These are phyloP conservation scores for Otis tarda DNA, from an alignment of 2,113 vertebrate species.

Conservation along the genomic window DNA sequence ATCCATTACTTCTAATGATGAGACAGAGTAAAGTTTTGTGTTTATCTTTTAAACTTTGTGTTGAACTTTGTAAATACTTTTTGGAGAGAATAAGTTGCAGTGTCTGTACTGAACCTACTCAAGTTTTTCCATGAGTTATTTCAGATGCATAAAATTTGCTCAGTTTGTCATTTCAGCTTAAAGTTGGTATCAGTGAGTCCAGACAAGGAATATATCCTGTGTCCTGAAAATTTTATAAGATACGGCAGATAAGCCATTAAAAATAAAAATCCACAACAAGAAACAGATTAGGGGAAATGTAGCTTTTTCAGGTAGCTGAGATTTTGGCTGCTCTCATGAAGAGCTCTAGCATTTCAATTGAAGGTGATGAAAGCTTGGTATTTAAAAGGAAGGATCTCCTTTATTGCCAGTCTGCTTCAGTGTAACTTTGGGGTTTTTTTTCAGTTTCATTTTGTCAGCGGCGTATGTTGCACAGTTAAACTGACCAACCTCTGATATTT, in stretches of 20 bases:
- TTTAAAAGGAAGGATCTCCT: neutral
- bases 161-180: neutral
- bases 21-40: neutral
- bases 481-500: neutral
- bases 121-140: neutral
- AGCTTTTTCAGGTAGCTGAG: constrained; percentile 37
- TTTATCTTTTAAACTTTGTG: neutral
- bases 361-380: constrained; percentile 31
- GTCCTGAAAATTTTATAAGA: neutral
- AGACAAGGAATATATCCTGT: neutral
- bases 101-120: neutral
- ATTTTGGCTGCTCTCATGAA: neutral
- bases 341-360: neutral
- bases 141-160: neutral
- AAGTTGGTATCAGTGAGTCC: neutral
- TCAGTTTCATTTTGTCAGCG: constrained; percentile 31
- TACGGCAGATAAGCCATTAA: neutral
- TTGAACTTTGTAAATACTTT: neutral
- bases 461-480: neutral
- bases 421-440: neutral
- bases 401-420: neutral
- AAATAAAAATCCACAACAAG: neutral
- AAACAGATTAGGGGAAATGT: neutral
- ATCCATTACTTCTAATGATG: neutral
- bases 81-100: neutral